A percentile compares a stretch with the other conserved stretches of the same genome.
Evolutionary conservation across 1,140 invertebrate species (phyloP).

Genomic region (Drosophila elegans): DNA sequence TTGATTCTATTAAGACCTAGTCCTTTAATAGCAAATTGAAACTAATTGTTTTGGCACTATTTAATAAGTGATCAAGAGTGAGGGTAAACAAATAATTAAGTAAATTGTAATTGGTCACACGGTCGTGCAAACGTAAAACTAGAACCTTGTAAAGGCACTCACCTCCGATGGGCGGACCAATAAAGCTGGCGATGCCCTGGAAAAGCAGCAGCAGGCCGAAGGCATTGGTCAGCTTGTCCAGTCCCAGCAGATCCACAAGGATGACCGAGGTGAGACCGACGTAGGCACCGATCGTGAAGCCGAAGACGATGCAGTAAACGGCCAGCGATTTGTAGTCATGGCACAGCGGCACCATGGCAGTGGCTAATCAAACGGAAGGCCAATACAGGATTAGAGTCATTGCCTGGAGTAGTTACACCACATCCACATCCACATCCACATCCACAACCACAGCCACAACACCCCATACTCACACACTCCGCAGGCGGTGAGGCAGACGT

Average conservation of each 20-base stretch:
- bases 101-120: too few species aligned
- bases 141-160: constrained; percentile 52
- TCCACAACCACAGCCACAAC: too few species aligned
- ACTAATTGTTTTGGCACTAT: too few species aligned
- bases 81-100: too few species aligned
- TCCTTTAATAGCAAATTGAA: too few species aligned
- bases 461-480: constrained; percentile 89
- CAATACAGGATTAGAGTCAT: background rate
- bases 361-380: constrained; percentile 87
- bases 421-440: too few species aligned
- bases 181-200: constrained; percentile 95
- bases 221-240: constrained; percentile 95
- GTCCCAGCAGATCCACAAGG: constrained; percentile 93
- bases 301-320: constrained; percentile 93
- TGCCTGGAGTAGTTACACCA: too few species aligned
- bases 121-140: too few species aligned
- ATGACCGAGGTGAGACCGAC: constrained; percentile 96
- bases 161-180: constrained; percentile 96
- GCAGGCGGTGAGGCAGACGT: constrained; percentile 92
- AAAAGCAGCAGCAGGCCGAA: constrained; percentile 96
- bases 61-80: too few species aligned
- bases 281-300: constrained; percentile 96
- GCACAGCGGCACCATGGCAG: constrained; percentile 91
- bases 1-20: too few species aligned
- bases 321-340: constrained; percentile 89